Percentiles rank a stretch among this genome's conserved stretches.
Conservation (phyloP, 2,113 vertebrate genomes). For the Odontesthes bonariensis region DNA sequence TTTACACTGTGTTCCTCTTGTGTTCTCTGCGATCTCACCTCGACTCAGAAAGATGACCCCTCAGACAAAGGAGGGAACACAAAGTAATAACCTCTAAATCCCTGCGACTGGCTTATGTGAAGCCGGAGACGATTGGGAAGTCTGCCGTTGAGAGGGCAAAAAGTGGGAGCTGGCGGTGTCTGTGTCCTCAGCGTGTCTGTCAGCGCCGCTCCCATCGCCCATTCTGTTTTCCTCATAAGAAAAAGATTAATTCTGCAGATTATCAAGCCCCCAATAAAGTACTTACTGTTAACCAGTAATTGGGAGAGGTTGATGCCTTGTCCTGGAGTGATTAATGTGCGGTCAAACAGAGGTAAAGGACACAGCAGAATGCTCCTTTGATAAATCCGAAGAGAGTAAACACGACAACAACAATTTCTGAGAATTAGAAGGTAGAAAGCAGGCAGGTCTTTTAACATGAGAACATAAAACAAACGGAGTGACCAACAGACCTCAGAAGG, state of each 20-base stretch:
- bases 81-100: conserved; percentile 81
- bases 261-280: conserved; percentile 75
- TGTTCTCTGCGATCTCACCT: conserved; percentile 63
- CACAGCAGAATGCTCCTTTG: conserved; percentile 12
- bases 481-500: conserved; percentile 9
- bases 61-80: conserved; percentile 66
- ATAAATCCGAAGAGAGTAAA: conserved; percentile 26
- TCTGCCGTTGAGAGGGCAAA: conserved; percentile 48
- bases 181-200: conserved; percentile 71
- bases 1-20: conserved; percentile 19
- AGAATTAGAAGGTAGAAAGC: neutral
- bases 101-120: conserved; percentile 77
- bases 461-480: conserved; percentile 3
- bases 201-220: conserved; percentile 69
- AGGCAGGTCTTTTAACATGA: neutral
- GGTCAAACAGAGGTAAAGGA: conserved; percentile 63
- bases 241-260: conserved; percentile 81
- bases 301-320: conserved; percentile 65
- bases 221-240: conserved; percentile 76
- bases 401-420: neutral
- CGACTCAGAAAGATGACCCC: conserved; percentile 61
- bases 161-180: conserved; percentile 53
- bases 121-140: conserved; percentile 79
- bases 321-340: conserved; percentile 44
- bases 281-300: conserved; percentile 72